A percentile compares a stretch with the other conserved stretches of the same genome.
phyloP scores from a whole-genome alignment of 2,113 vertebrate genomes.

The Nibea coibor region DNA sequence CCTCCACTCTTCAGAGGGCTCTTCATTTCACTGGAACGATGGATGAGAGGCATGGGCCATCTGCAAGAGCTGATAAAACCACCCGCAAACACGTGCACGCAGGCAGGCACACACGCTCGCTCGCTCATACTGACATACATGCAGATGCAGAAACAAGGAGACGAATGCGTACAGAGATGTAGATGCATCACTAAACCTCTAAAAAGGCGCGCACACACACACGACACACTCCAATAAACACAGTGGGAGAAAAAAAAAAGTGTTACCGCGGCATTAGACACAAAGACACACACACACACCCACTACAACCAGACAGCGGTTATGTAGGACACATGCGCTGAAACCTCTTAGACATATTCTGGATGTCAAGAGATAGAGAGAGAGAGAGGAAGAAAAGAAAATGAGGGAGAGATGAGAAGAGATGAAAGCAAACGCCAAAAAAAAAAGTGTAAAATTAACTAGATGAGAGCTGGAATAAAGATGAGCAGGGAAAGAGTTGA shows the following conservation, averaged over 20 bases:
- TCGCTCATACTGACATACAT: slow-evolving; percentile 25
- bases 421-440: slow-evolving; percentile 35
- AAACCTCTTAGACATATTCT: slow-evolving; percentile 26
- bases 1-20: slow-evolving; percentile 72
- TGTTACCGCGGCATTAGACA: slow-evolving; percentile 16
- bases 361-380: slow-evolving; percentile 35
- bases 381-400: background rate
- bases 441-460: slow-evolving; percentile 28
- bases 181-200: slow-evolving; percentile 58
- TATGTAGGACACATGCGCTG: slow-evolving; percentile 41
- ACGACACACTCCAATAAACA: slow-evolving; percentile 16
- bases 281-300: background rate
- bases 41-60: slow-evolving; percentile 75
- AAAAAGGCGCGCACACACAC: background rate
- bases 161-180: slow-evolving; percentile 42
- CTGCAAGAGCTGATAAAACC: slow-evolving; percentile 78
- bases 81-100: slow-evolving; percentile 25
- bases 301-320: background rate
- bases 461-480: slow-evolving; percentile 54
- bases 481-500: slow-evolving; percentile 22
- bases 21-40: slow-evolving; percentile 76
- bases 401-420: background rate
- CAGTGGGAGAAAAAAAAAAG: background rate
- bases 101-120: slow-evolving; percentile 3
- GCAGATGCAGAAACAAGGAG: slow-evolving; percentile 54